phyloP scores from a whole-genome alignment of 2,113 vertebrate species.

The Camelus bactrianus region DNA sequence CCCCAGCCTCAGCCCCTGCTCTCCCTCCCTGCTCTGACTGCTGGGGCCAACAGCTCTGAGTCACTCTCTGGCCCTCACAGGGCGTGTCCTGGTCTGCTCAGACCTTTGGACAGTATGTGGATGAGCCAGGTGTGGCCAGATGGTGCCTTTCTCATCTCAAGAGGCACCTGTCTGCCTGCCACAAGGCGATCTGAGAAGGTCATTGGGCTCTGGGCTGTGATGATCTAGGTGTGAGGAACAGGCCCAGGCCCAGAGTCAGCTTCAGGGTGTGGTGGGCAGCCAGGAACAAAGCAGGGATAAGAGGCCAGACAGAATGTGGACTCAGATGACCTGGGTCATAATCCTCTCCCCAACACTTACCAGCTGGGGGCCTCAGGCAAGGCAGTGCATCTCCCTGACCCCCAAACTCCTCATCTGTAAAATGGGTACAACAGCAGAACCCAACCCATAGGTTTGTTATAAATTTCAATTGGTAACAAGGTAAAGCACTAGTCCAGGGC shows the following conservation, averaged over 20 bases:
- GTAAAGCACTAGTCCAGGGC: neutral
- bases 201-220: neutral
- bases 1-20: neutral
- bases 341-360: neutral
- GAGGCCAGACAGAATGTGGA: neutral
- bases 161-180: neutral
- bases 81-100: neutral
- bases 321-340: neutral
- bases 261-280: neutral
- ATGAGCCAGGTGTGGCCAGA: neutral
- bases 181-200: neutral
- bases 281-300: neutral
- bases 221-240: neutral
- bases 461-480: neutral
- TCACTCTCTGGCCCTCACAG: neutral
- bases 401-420: neutral
- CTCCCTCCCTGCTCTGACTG: neutral
- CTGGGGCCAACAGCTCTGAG: neutral
- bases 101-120: constrained; percentile 49
- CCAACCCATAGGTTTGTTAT: neutral
- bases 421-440: neutral
- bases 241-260: neutral
- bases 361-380: neutral
- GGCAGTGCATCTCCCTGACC: neutral
- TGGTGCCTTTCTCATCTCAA: neutral